Evolutionary conservation across 2,797 vertebrate species (phyloP).

Genomic region (Sphenopsis melanotis): DNA sequence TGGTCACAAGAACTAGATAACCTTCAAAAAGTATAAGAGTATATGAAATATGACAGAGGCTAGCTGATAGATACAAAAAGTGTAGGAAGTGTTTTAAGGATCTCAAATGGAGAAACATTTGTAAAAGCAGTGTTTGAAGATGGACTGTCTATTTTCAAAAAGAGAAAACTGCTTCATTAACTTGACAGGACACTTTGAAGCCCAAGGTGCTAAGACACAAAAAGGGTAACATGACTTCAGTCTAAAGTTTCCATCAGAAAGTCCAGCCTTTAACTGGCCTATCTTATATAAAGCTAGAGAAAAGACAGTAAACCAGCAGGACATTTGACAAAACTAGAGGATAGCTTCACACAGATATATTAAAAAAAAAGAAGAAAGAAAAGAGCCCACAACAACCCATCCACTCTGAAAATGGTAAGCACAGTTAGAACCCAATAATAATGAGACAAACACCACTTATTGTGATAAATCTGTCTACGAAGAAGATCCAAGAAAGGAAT

Average conservation of each 20-base stretch:
- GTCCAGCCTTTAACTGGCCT: too few relatives aligned
- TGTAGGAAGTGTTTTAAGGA: constrained; percentile 10
- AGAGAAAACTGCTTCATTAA: constrained; percentile 30
- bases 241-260: too few relatives aligned
- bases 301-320: background rate
- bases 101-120: constrained; percentile 40
- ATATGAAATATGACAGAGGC: background rate
- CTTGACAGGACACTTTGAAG: constrained; percentile 30
- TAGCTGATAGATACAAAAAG: constrained; percentile 30
- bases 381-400: background rate
- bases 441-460: background rate
- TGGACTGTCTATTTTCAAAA: background rate
- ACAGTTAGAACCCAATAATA: background rate
- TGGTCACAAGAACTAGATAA: constrained; percentile 36
- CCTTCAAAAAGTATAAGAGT: constrained; percentile 24
- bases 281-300: background rate
- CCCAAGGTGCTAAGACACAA: background rate
- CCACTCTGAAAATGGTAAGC: background rate
- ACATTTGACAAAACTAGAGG: constrained; percentile 13
- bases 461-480: background rate
- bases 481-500: background rate
- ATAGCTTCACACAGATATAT: background rate
- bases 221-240: background rate
- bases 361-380: background rate
- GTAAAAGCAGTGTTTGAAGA: constrained; percentile 20